A percentile compares a stretch with the other conserved stretches of the same genome.
phyloP scores from a whole-genome alignment of 2,797 vertebrate species.

The Myotis findleyi region DNA sequence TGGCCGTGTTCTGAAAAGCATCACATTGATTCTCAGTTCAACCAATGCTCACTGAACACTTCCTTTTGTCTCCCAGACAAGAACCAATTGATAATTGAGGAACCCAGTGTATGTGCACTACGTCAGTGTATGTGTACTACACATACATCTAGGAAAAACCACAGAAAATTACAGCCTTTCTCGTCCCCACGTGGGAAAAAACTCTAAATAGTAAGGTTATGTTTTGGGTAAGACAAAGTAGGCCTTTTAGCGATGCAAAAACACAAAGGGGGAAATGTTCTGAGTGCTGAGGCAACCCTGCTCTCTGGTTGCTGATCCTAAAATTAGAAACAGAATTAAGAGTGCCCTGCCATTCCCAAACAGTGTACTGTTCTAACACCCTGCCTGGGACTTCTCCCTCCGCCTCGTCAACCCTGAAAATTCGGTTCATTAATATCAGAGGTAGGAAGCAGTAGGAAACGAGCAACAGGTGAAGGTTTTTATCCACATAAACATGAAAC shows the following conservation, averaged over 20 bases:
- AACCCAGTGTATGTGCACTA: not conserved
- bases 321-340: constrained; percentile 39
- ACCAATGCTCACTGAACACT: not conserved
- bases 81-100: not conserved
- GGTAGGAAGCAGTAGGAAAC: not conserved
- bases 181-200: not conserved
- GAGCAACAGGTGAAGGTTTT: not conserved
- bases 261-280: not conserved
- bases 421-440: constrained; percentile 10
- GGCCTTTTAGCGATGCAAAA: constrained; percentile 1
- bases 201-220: not conserved
- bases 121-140: not conserved
- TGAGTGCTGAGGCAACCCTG: not conserved
- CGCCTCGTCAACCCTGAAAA: not conserved
- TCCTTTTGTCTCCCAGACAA: not conserved
- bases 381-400: not conserved
- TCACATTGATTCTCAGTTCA: not conserved
- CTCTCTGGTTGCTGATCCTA: not conserved
- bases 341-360: not conserved
- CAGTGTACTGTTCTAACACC: not conserved
- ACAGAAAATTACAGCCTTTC: not conserved
- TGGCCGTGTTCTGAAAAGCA: not conserved
- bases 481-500: not conserved
- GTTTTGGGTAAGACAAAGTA: constrained; percentile 10
- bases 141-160: not conserved